phyloP scores from a whole-genome alignment of 2,113 vertebrate species.

The Zosterops hypoxanthus region DNA sequence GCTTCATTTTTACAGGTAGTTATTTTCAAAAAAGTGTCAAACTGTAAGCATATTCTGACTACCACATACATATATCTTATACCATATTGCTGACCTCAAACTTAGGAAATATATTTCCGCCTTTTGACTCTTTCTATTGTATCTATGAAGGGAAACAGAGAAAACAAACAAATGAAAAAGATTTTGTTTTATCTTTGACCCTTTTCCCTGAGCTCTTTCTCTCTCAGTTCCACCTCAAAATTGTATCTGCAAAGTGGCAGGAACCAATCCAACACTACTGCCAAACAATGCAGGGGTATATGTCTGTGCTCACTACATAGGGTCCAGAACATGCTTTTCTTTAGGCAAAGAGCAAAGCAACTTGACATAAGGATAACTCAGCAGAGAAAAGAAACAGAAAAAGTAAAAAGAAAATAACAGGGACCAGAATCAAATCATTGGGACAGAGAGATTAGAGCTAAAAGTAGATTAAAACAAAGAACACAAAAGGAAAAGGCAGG shows the following conservation, averaged over 20 bases:
- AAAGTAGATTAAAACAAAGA: not conserved
- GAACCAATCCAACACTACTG: not conserved
- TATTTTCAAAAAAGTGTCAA: not conserved
- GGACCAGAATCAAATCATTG: not conserved
- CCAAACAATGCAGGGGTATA: not conserved
- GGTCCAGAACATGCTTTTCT: not conserved
- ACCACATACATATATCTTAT: not conserved
- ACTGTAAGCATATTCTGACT: not conserved
- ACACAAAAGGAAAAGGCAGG: not conserved
- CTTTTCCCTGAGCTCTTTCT: not conserved
- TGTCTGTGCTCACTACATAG: not conserved
- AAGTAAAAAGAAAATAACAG: not conserved
- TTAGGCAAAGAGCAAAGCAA: not conserved
- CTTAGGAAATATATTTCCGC: not conserved
- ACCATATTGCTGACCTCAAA: not conserved
- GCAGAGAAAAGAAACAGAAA: not conserved
- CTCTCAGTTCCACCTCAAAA: not conserved
- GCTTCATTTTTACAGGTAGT: not conserved
- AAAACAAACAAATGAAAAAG: not conserved
- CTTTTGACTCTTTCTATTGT: not conserved
- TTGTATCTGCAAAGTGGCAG: not conserved
- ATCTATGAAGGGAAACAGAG: not conserved
- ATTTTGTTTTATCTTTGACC: not conserved
- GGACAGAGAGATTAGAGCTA: not conserved
- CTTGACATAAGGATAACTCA: not conserved